Conservation (phyloP, 2,113 vertebrate genomes). For the Chaetura pelagica region DNA sequence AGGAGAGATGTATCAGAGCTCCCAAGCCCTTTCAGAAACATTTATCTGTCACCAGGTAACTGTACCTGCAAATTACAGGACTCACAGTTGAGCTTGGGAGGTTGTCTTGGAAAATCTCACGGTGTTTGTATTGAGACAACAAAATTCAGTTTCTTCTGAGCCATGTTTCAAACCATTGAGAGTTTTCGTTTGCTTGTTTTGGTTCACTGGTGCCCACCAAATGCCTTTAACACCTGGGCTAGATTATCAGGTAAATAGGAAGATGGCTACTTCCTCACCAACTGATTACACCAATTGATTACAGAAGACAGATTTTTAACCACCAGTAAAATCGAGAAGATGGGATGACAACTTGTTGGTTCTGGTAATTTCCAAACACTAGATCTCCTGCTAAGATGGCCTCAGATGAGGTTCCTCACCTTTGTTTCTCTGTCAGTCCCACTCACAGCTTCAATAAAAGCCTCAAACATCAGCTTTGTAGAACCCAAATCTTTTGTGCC, state of each 20-base stretch:
- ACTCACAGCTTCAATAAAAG: not conserved
- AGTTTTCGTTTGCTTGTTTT: not conserved
- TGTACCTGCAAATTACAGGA: not conserved
- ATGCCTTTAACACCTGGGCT: not conserved
- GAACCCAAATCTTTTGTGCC: not conserved
- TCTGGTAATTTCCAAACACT: not conserved
- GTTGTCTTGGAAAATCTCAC: not conserved
- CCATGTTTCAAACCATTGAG: fast-evolving
- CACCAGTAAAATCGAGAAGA: not conserved
- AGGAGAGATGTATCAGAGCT: not conserved
- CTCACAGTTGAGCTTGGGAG: not conserved
- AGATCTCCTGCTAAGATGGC: not conserved
- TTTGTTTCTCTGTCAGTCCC: not conserved
- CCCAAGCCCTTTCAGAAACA: not conserved
- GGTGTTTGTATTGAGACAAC: fast-evolving
- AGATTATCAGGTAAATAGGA: not conserved
- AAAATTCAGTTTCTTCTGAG: not conserved
- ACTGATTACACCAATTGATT: not conserved
- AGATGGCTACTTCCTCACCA: not conserved
- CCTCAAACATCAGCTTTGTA: not conserved
- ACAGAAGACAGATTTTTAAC: not conserved
- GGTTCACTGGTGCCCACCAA: not conserved
- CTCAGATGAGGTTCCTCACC: not conserved
- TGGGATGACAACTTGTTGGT: not conserved
- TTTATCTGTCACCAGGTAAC: fast-evolving